Evolutionary conservation across 2,797 vertebrate species (phyloP).

Genomic region (Cirrhinus molitorella): DNA sequence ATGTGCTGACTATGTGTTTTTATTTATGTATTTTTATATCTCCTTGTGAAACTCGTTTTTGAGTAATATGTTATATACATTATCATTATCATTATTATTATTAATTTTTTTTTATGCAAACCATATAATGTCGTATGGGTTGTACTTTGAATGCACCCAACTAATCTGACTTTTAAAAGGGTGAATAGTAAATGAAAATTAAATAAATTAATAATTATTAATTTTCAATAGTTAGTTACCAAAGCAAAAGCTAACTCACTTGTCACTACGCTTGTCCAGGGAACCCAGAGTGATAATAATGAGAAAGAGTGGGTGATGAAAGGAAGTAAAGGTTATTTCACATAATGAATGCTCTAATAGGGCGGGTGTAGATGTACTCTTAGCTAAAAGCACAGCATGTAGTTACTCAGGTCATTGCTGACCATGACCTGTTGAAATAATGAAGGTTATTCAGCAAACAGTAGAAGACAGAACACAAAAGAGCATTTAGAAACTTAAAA

Average conservation of each 20-base stretch:
- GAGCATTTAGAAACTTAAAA: neutral
- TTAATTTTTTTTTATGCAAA: neutral
- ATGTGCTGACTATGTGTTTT: no score
- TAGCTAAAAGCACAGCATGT: neutral
- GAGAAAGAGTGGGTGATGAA: constrained; percentile 3
- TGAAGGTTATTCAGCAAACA: neutral
- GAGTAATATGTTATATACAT: neutral
- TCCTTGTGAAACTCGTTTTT: neutral
- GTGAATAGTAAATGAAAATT: neutral
- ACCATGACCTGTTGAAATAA: constrained; percentile 3
- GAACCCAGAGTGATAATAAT: neutral
- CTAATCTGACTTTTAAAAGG: neutral
- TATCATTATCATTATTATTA: neutral
- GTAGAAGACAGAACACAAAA: neutral
- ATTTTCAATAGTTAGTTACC: neutral
- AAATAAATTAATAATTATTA: neutral
- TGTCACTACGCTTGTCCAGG: neutral
- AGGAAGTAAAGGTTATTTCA: constrained; percentile 18
- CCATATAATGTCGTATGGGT: neutral
- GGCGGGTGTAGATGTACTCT: neutral
- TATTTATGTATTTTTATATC: no score
- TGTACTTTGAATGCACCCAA: neutral
- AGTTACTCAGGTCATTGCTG: neutral
- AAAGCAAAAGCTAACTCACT: neutral
- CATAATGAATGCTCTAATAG: constrained; percentile 12